phyloP scores from a whole-genome alignment of 2,113 vertebrate species.

The Cottus gobio region DNA sequence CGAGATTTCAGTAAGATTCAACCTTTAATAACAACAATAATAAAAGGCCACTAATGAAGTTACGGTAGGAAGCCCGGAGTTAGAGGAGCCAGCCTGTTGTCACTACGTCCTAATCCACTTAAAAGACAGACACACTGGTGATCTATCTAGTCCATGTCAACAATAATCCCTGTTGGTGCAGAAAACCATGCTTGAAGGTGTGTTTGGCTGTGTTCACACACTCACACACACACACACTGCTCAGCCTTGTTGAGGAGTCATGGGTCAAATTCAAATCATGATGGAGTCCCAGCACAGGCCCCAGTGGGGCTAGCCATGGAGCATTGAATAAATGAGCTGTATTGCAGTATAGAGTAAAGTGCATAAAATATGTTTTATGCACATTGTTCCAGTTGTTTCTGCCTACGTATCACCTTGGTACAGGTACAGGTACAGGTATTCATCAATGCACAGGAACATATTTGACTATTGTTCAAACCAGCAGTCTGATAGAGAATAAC shows the following conservation, averaged over 20 bases:
- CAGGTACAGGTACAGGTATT: too few species aligned
- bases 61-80: constrained; percentile 8
- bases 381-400: constrained; percentile 1
- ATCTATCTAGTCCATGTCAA: constrained; percentile 2
- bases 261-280: background rate
- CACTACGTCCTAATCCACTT: constrained; percentile 53
- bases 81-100: constrained; percentile 22
- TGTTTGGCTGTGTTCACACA: background rate
- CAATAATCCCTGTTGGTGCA: constrained; percentile 5
- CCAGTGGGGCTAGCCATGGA: background rate
- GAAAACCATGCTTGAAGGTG: background rate
- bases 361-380: background rate
- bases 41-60: constrained; percentile 3
- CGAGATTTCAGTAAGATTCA: background rate
- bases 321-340: background rate
- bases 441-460: background rate
- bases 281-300: background rate
- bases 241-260: background rate
- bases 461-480: background rate
- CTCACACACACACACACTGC: background rate
- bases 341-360: background rate
- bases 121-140: constrained; percentile 36
- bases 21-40: background rate
- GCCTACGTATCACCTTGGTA: background rate
- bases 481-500: background rate